Evolutionary conservation across 1,140 invertebrate genomes (phyloP), one percentile per base, ranked within the genome.

Genomic region (Drosophila sulfurigaster): DNA sequence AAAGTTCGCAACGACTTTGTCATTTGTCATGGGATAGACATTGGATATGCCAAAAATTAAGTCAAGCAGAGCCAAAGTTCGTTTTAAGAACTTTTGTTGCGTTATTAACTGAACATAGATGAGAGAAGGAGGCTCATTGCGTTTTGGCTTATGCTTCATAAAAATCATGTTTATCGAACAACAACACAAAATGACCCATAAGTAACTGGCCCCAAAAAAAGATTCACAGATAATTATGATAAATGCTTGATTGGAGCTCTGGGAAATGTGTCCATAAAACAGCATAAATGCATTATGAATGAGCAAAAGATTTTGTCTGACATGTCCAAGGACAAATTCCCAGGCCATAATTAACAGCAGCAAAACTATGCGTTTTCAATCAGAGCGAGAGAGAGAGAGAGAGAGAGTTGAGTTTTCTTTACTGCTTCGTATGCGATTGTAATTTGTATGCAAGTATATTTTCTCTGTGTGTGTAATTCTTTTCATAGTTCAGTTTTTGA

Each of bases 1-100:
- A 87, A 86, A 87, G 63, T 87, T 75, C 52, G 63, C 82, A 60
- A 79, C 38, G 75, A 72, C 67, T 82, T 79, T 73, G 71, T 76
- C 82, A 85, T 85, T 85, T 85, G 82, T 85, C 82, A 81, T 75
- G 70, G 66, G 46, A 16, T 43, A 41, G 66, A 32, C 64, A 35
- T 41, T 59, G 49, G 63, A 68, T 72, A 59, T 68, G 66, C 13
- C 78, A 67, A 85, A 83, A 85, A 85, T 85, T 45, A 86, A 87
- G 66, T 75, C 69, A 71, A 62, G 48, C 69, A 58, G 30, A 70
- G 52, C 43, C 43, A 75, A 78, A 86, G 75, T 73, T 75, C 20
- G 25, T 66, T 72, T 52, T 49, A 56, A 25, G 45, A 82, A 87
- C 66, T 78, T 85, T 81, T 86, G 30, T 69, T 68, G 64, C 41